phyloP scores from a whole-genome alignment of 2,113 vertebrate species.

The Stigmatopora nigra region DNA sequence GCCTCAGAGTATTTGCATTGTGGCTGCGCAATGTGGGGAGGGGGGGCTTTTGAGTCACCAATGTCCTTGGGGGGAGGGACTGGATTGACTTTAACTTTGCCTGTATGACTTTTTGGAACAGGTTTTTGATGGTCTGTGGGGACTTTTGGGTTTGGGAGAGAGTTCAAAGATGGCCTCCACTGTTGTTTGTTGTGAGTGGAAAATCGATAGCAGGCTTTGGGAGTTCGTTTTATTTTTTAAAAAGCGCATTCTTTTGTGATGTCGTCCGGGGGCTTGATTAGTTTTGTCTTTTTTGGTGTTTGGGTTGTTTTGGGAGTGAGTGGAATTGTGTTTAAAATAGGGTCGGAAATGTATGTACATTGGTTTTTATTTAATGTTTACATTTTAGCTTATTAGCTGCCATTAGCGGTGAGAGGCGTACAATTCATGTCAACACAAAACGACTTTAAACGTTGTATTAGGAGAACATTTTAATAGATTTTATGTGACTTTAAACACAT shows the following conservation, averaged over 20 bases:
- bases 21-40: conserved; percentile 36
- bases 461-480: too few relatives aligned
- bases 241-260: background rate
- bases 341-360: too few relatives aligned
- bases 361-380: too few relatives aligned
- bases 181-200: conserved; percentile 5
- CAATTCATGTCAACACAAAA: too few relatives aligned
- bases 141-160: conserved; percentile 2
- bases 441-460: too few relatives aligned
- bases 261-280: conserved; percentile 8
- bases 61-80: background rate
- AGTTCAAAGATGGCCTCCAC: conserved; percentile 6
- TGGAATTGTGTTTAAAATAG: too few relatives aligned
- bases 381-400: too few relatives aligned
- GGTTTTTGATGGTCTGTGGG: conserved; percentile 9
- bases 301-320: background rate
- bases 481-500: too few relatives aligned
- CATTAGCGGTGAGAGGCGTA: too few relatives aligned
- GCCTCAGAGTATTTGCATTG: conserved; percentile 39
- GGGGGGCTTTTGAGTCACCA: conserved; percentile 20
- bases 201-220: background rate
- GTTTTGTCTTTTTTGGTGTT: background rate
- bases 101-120: conserved; percentile 15
- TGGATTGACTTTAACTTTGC: background rate
- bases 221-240: conserved; percentile 5